Evolutionary conservation across 2,888 invertebrate species (phyloP).

Genomic region (Lycia hirtaria): DNA sequence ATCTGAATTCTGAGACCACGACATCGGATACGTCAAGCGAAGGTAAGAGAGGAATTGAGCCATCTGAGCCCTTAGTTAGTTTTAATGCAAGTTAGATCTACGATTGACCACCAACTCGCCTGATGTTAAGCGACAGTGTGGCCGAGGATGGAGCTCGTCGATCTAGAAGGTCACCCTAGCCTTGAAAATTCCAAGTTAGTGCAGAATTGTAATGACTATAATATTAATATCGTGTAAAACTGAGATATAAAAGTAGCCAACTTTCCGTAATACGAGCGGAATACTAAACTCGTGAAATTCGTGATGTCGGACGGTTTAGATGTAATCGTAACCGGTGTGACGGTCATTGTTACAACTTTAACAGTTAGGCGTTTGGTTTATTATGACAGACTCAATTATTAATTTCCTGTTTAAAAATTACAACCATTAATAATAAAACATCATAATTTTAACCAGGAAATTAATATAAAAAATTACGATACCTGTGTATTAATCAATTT

Average conservation of each 20-base stretch:
- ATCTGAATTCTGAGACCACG: too few species aligned
- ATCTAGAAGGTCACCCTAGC: too few species aligned
- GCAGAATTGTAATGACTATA: constrained; percentile 21
- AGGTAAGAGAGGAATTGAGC: constrained; percentile 7
- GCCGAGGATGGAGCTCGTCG: too few species aligned
- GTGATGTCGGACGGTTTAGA: constrained; percentile 33
- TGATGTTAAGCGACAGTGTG: too few species aligned
- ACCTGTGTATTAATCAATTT: too few species aligned
- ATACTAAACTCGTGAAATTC: constrained; percentile 26
- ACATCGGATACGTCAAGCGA: not conserved
- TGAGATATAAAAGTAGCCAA: constrained; percentile 21
- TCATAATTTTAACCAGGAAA: too few species aligned
- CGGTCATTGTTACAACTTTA: constrained; percentile 31
- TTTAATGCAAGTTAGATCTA: too few species aligned
- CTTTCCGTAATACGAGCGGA: constrained; percentile 18
- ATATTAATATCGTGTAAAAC: constrained; percentile 24
- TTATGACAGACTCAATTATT: not conserved
- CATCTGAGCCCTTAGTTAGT: constrained; percentile 17
- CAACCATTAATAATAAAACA: not conserved
- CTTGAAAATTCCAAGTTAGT: too few species aligned
- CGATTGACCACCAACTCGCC: too few species aligned
- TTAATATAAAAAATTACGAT: too few species aligned
- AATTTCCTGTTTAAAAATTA: not conserved
- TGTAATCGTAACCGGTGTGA: constrained; percentile 37
- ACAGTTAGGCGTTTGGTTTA: constrained; percentile 3